Evolutionary conservation across 2,797 vertebrate genomes (phyloP).

Genomic region (Anguilla marmorata): DNA sequence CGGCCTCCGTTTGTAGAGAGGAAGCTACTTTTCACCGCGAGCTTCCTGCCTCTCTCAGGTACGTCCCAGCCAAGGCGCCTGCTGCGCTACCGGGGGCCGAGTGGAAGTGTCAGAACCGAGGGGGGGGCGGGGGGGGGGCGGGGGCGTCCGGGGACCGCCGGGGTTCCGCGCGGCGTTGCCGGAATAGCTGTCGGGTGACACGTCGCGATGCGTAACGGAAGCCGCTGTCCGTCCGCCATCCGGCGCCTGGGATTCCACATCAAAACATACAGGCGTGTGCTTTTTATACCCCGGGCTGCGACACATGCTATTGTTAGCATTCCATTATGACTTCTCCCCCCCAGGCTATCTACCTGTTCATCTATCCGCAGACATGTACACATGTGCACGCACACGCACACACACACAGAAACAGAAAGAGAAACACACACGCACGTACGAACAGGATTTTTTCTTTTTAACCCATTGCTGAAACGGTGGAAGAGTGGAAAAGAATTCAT

Average conservation of each 20-base stretch:
- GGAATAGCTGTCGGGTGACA: conserved; percentile 4
- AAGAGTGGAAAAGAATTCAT: no score
- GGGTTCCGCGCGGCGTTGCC: background rate
- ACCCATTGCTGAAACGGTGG: no score
- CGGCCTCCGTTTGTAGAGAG: background rate
- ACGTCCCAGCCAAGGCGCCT: background rate
- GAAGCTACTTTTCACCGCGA: conserved; percentile 20
- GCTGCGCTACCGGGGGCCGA: background rate
- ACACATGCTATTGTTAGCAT: background rate
- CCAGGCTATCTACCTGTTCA: background rate
- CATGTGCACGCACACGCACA: background rate
- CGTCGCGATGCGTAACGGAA: background rate
- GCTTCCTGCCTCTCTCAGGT: conserved; percentile 22
- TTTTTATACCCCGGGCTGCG: background rate
- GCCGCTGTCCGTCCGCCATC: background rate
- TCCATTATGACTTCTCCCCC: background rate
- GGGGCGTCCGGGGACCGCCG: background rate
- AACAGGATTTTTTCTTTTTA: no score
- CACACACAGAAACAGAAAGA: background rate
- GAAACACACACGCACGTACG: no score
- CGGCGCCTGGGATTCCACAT: background rate
- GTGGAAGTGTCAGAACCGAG: background rate
- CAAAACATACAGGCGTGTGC: background rate
- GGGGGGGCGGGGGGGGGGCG: background rate
- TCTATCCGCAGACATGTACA: background rate